Conservation (phyloP, 2,113 vertebrate species). For the Romanogobio albipinnatus region DNA sequence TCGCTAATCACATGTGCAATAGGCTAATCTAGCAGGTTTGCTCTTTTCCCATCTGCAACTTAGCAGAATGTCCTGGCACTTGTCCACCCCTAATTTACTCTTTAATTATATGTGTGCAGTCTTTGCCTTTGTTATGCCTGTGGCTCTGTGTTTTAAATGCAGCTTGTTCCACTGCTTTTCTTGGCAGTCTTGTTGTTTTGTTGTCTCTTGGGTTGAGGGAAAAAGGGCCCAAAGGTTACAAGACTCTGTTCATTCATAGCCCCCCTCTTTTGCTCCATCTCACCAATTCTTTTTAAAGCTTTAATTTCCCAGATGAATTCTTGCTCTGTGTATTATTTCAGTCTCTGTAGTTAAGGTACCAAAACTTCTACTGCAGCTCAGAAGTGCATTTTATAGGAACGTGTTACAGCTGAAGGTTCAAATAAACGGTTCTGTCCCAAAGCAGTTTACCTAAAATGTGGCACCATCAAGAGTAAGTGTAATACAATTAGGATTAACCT, state of each 20-base stretch:
- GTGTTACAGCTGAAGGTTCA: background rate
- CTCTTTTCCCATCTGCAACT: constrained; percentile 22
- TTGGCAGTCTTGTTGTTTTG: constrained; percentile 36
- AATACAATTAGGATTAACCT: no score
- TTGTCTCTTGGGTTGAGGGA: constrained; percentile 35
- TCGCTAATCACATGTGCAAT: constrained; percentile 3
- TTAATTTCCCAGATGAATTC: constrained; percentile 48
- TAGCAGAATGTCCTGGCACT: constrained; percentile 40
- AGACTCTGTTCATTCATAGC: constrained; percentile 31
- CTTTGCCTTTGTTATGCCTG: constrained; percentile 27
- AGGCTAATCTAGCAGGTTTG: constrained; percentile 14
- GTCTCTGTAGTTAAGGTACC: constrained; percentile 23
- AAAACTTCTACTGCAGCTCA: constrained; percentile 26
- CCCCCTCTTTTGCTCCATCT: background rate
- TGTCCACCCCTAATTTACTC: constrained; percentile 38
- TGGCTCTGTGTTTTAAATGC: constrained; percentile 42
- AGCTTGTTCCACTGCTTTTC: constrained; percentile 32
- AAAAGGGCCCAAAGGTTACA: constrained; percentile 16
- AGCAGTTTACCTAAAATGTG: no score
- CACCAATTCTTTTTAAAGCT: constrained; percentile 16
- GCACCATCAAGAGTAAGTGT: background rate
- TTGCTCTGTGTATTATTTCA: constrained; percentile 17
- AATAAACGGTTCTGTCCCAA: no score
- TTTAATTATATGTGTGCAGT: constrained; percentile 46
- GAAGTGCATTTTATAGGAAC: constrained; percentile 16